Conservation (phyloP, 1,140 invertebrate species). For the Megathymus violae region DNA sequence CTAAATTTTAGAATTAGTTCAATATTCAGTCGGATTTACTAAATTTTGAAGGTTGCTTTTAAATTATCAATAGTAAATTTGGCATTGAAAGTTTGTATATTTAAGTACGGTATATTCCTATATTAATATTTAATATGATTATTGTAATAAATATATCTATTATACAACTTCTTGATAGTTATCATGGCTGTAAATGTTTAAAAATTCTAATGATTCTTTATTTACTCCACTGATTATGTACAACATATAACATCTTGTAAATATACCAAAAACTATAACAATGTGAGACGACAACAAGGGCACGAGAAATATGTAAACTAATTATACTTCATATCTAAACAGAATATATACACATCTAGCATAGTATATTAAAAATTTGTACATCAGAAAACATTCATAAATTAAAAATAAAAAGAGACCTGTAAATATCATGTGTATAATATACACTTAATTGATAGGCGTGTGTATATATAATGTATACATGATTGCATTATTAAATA, state of each 20-base stretch:
- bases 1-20: background rate
- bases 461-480: background rate
- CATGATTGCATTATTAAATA: background rate
- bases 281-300: background rate
- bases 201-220: background rate
- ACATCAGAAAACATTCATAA: constrained; percentile 37
- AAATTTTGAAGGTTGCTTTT: background rate
- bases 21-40: background rate
- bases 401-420: constrained; percentile 23
- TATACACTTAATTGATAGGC: constrained; percentile 2
- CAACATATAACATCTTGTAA: background rate
- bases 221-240: background rate
- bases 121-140: background rate
- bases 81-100: background rate
- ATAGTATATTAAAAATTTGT: constrained; percentile 41
- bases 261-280: constrained; percentile 20
- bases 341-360: constrained; percentile 15
- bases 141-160: background rate
- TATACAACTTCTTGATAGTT: background rate
- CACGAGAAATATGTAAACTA: background rate
- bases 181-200: background rate
- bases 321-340: constrained; percentile 1
- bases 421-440: constrained; percentile 30
- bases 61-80: background rate
- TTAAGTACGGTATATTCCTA: background rate